Percentiles rank a stretch among this genome's conserved stretches.
phyloP scores from a whole-genome alignment of 2,113 vertebrate genomes.

The Caranx melampygus region DNA sequence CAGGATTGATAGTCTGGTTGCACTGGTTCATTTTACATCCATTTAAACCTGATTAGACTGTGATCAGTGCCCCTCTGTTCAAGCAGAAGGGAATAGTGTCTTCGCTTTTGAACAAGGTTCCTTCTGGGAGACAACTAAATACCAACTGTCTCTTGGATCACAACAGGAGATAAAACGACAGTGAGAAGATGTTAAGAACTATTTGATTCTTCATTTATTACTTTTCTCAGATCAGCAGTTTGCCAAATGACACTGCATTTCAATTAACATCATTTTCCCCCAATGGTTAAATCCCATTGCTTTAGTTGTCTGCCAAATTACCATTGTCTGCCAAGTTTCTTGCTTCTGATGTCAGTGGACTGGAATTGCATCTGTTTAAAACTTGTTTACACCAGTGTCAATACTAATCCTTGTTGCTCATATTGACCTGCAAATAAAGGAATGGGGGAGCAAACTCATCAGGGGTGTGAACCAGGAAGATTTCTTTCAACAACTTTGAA shows the following conservation, averaged over 20 bases:
- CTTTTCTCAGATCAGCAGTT: slow-evolving; percentile 60
- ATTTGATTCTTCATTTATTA: slow-evolving; percentile 47
- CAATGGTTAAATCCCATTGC: slow-evolving; percentile 21
- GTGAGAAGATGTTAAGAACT: slow-evolving; percentile 35
- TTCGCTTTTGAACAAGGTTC: slow-evolving; percentile 45
- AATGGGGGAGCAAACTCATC: neutral
- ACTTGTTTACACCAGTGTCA: slow-evolving; percentile 13
- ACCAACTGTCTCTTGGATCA: slow-evolving; percentile 44
- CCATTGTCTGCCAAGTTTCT: slow-evolving; percentile 12
- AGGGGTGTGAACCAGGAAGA: no score
- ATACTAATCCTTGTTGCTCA: slow-evolving; percentile 13
- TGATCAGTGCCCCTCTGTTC: slow-evolving; percentile 30
- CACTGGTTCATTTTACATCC: slow-evolving; percentile 33
- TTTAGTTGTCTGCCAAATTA: slow-evolving; percentile 47
- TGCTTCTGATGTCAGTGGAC: slow-evolving; percentile 33
- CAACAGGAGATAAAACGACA: slow-evolving; percentile 41
- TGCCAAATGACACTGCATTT: slow-evolving; percentile 46
- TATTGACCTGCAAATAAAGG: slow-evolving; percentile 15
- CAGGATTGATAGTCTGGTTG: slow-evolving; percentile 16
- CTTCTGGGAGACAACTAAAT: slow-evolving; percentile 36
- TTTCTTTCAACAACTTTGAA: no score
- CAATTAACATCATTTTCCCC: slow-evolving; percentile 52
- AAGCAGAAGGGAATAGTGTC: slow-evolving; percentile 5
- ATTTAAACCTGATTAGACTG: slow-evolving; percentile 47
- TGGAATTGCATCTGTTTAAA: slow-evolving; percentile 37